phyloP scores from a whole-genome alignment of 2,113 vertebrate genomes.

The Engraulis encrasicolus region DNA sequence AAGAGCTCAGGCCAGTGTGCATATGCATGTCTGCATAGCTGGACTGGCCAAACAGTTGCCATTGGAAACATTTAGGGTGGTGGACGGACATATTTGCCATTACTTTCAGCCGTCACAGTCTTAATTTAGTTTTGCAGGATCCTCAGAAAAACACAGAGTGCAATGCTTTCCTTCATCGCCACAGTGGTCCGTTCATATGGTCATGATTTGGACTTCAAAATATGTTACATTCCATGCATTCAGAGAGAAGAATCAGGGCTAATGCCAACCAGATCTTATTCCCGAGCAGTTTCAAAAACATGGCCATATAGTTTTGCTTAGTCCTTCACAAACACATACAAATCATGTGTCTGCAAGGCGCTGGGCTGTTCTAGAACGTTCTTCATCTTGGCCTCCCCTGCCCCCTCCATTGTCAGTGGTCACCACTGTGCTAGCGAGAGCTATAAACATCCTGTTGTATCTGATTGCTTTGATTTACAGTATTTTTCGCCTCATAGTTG shows the following conservation, averaged over 20 bases:
- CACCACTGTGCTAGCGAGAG: background rate
- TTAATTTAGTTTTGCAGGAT: background rate
- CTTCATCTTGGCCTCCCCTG: constrained; percentile 3
- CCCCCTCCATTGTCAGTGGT: background rate
- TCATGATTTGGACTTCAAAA: constrained; percentile 66
- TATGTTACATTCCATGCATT: constrained; percentile 74
- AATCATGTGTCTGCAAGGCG: background rate
- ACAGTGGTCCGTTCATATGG: constrained; percentile 21
- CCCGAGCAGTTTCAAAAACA: constrained; percentile 46
- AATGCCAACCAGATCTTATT: constrained; percentile 69
- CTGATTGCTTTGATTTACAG: constrained; percentile 23
- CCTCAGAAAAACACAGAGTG: background rate
- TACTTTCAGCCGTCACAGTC: background rate
- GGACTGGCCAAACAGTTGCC: constrained; percentile 16
- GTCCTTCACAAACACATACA: background rate
- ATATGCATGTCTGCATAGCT: constrained; percentile 57
- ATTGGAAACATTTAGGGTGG: constrained; percentile 7
- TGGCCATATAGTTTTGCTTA: constrained; percentile 29
- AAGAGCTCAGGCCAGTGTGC: constrained; percentile 47
- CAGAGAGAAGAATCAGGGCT: constrained; percentile 63
- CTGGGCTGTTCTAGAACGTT: background rate
- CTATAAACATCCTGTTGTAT: constrained; percentile 19
- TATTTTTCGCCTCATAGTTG: constrained; percentile 5
- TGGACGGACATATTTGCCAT: background rate
- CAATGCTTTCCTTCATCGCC: background rate